Conservation (phyloP, 1,140 invertebrate genomes). For the Drosophila ficusphila region DNA sequence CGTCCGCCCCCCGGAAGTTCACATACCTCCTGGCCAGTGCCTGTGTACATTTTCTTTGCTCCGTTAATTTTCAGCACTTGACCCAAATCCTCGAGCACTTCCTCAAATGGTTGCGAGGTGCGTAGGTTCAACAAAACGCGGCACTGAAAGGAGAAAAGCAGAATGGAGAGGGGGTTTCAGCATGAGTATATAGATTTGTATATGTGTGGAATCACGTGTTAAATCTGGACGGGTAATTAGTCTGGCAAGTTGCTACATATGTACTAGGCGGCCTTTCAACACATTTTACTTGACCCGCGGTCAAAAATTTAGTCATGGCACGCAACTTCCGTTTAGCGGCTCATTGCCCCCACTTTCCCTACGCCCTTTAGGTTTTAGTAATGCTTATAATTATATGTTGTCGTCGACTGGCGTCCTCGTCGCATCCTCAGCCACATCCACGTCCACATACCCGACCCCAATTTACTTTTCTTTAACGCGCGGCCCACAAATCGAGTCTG, state of each 20-base stretch:
- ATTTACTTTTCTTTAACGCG: constrained; percentile 7
- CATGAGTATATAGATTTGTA: constrained; percentile 46
- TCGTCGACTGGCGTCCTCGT: constrained; percentile 24
- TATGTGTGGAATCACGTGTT: constrained; percentile 40
- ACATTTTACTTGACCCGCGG: constrained; percentile 55
- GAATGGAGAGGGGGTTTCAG: constrained; percentile 2
- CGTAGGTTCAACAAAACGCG: constrained; percentile 95
- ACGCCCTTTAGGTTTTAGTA: constrained; percentile 26
- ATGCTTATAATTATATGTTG: constrained; percentile 69
- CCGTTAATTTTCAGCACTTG: constrained; percentile 96
- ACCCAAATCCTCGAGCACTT: constrained; percentile 96
- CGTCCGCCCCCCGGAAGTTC: not conserved
- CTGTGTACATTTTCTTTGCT: constrained; percentile 95
- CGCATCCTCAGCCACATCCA: constrained; percentile 24
- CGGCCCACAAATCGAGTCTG: constrained; percentile 56
- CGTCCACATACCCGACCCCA: not conserved
- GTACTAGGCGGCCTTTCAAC: constrained; percentile 52
- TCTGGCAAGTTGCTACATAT: constrained; percentile 27
- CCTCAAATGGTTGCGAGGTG: constrained; percentile 96
- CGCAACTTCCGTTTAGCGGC: constrained; percentile 63
- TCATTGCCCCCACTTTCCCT: constrained; percentile 17
- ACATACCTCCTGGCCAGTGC: constrained; percentile 93
- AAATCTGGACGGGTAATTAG: constrained; percentile 63
- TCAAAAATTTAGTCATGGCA: constrained; percentile 68
- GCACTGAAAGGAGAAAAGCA: constrained; percentile 86